phyloP scores from a whole-genome alignment of 2,888 invertebrate genomes.

The Ditula angustiorana region DNA sequence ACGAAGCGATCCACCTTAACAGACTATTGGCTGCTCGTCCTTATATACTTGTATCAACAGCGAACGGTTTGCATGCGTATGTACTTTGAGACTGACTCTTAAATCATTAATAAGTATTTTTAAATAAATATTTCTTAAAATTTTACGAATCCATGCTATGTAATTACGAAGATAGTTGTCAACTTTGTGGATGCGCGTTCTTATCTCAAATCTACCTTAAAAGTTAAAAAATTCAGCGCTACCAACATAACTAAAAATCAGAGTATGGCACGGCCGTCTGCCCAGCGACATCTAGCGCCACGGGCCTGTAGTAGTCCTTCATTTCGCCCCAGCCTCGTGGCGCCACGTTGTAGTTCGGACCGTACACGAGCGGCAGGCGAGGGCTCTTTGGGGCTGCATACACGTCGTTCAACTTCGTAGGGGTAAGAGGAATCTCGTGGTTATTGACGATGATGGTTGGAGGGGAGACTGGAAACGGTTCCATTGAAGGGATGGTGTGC shows the following conservation, averaged over 20 bases:
- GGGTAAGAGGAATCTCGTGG: constrained; percentile 70
- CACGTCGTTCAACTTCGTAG: constrained; percentile 79
- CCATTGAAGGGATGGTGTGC: constrained; percentile 76
- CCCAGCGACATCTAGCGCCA: constrained; percentile 88
- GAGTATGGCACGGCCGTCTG: constrained; percentile 69
- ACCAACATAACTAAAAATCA: constrained; percentile 74
- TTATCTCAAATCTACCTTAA: neutral
- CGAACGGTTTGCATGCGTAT: too few species aligned
- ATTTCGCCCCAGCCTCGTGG: constrained; percentile 93
- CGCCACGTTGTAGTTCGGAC: constrained; percentile 92
- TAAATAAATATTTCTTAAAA: too few species aligned
- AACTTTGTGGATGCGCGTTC: too few species aligned
- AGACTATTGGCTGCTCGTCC: too few species aligned
- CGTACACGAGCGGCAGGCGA: constrained; percentile 69
- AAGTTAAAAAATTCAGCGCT: neutral
- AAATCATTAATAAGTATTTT: too few species aligned
- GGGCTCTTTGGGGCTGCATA: constrained; percentile 78
- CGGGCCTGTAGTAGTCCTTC: constrained; percentile 89
- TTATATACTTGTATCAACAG: too few species aligned
- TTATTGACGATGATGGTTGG: constrained; percentile 68
- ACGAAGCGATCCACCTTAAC: too few species aligned
- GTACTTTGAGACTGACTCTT: too few species aligned
- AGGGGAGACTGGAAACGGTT: constrained; percentile 77
- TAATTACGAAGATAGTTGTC: too few species aligned
- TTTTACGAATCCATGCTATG: too few species aligned